Evolutionary conservation across 2,797 vertebrate genomes (phyloP).

Genomic region (Netta rufina): DNA sequence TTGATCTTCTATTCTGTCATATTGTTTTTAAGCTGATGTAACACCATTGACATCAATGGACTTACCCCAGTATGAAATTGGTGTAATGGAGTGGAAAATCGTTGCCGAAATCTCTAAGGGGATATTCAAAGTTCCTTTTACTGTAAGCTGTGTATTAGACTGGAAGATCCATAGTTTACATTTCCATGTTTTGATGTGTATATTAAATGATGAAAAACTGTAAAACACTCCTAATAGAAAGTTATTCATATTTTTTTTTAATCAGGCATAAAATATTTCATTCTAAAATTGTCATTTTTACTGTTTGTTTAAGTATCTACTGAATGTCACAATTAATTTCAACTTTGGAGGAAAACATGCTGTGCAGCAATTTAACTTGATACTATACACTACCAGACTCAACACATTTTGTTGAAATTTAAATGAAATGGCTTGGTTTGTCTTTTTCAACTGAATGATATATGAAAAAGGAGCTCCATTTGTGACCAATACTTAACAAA

Average conservation of each 20-base stretch:
- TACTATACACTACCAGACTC: background rate
- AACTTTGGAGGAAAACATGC: conserved; percentile 57
- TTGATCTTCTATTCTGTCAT: conserved; percentile 70
- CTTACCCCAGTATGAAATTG: conserved; percentile 69
- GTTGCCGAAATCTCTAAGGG: conserved; percentile 64
- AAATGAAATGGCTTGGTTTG: background rate
- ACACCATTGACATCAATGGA: conserved; percentile 68
- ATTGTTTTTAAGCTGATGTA: conserved; percentile 68
- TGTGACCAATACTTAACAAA: background rate
- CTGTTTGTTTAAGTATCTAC: conserved; percentile 65
- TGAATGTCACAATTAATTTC: conserved; percentile 65
- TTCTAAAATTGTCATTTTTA: conserved; percentile 71
- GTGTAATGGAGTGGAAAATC: conserved; percentile 73
- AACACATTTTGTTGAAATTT: conserved; percentile 24
- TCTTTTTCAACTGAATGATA: background rate
- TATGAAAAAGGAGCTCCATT: background rate
- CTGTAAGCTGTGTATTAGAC: conserved; percentile 55
- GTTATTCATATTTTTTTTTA: conserved; percentile 62
- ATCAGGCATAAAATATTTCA: conserved; percentile 72
- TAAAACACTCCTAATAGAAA: conserved; percentile 54
- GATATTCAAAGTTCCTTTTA: conserved; percentile 62
- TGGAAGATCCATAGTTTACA: conserved; percentile 48
- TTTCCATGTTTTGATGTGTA: conserved; percentile 71
- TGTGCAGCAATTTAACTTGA: conserved; percentile 18
- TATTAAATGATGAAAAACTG: conserved; percentile 53